Percentiles rank a stretch among this genome's conserved stretches.
Conservation (phyloP, 2,888 invertebrate genomes). For the Disparrhopalites patrizii region DNA sequence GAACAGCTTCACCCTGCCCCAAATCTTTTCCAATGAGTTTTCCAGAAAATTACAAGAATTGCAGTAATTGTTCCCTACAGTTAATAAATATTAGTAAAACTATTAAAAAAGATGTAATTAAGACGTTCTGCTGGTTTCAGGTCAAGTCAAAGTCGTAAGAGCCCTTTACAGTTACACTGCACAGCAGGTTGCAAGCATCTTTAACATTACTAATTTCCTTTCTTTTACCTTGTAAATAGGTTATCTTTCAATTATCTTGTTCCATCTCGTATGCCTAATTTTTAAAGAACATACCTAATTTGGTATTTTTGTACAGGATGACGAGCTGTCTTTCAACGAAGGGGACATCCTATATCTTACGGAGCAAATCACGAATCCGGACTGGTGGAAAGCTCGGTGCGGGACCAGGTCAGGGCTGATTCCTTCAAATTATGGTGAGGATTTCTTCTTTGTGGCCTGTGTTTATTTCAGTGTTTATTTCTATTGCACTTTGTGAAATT, state of each 20-base stretch:
- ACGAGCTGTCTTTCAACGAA: conserved; percentile 63
- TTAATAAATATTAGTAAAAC: neutral
- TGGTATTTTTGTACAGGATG: conserved; percentile 51
- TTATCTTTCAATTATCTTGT: neutral
- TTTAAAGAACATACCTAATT: neutral
- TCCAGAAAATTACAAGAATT: too few relatives aligned
- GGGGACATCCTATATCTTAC: conserved; percentile 61
- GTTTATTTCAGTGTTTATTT: too few relatives aligned
- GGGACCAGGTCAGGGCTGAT: conserved; percentile 58
- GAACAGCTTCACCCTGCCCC: too few relatives aligned
- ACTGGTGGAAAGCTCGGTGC: conserved; percentile 60
- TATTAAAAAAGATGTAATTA: neutral
- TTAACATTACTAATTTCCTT: neutral
- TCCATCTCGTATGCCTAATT: neutral
- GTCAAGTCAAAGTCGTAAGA: conserved; percentile 58
- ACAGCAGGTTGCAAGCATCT: conserved; percentile 57
- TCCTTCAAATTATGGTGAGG: conserved; percentile 61
- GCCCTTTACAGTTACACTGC: conserved; percentile 59
- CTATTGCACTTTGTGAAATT: too few relatives aligned
- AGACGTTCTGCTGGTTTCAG: conserved; percentile 49
- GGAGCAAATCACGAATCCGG: conserved; percentile 47
- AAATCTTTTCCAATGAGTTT: too few relatives aligned
- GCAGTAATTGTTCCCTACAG: too few relatives aligned
- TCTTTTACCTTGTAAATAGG: neutral
- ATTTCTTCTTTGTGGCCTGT: too few relatives aligned